Percentiles rank a stretch among this genome's conserved stretches.
phyloP scores from a whole-genome alignment of 2,888 invertebrate genomes.

The Zonitis immaculata region DNA sequence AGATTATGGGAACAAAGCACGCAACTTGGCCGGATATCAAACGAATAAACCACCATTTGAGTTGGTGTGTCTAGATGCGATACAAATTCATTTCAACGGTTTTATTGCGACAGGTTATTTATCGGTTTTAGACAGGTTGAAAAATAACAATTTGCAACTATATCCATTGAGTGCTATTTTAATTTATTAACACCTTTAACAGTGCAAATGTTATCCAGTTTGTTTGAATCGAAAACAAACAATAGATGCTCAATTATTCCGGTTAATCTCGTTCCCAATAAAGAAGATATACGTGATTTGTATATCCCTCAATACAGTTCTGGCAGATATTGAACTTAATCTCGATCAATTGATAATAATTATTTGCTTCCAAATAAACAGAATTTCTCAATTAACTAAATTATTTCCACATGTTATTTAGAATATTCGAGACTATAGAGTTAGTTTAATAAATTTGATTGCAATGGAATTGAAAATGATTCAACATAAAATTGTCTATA shows the following conservation, averaged over 20 bases:
- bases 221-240: slow-evolving; percentile 6
- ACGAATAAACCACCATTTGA: slow-evolving; percentile 37
- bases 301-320: too few species aligned
- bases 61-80: slow-evolving; percentile 25
- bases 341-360: neutral
- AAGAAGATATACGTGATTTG: too few species aligned
- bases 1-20: slow-evolving; percentile 34
- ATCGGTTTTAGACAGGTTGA: slow-evolving; percentile 18
- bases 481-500: slow-evolving; percentile 3
- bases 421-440: slow-evolving; percentile 12
- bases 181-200: too few species aligned
- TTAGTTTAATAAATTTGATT: slow-evolving; percentile 28
- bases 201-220: too few species aligned
- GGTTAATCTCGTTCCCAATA: too few species aligned
- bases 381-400: slow-evolving; percentile 7
- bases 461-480: slow-evolving; percentile 18
- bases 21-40: slow-evolving; percentile 39
- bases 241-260: too few species aligned
- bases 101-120: slow-evolving; percentile 19
- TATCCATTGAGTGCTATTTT: too few species aligned
- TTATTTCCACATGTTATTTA: too few species aligned
- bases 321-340: too few species aligned
- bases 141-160: too few species aligned
- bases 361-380: too few species aligned
- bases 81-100: slow-evolving; percentile 12